phyloP scores from a whole-genome alignment of 1,140 invertebrate species.

The Atta colombica region DNA sequence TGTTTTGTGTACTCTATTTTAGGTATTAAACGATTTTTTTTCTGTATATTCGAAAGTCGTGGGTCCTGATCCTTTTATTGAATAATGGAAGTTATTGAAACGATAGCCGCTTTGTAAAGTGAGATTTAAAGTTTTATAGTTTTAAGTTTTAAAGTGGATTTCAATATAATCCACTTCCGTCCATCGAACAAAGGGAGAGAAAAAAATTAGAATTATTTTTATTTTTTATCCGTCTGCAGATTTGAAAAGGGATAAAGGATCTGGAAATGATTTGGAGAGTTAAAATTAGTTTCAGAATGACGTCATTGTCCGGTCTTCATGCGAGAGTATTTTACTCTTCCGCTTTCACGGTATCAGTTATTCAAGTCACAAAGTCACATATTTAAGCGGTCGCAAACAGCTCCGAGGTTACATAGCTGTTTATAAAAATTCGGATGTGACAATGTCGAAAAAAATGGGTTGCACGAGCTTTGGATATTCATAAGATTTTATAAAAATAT shows the following conservation, averaged over 20 bases:
- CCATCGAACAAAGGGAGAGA: background rate
- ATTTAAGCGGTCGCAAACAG: slow-evolving; percentile 58
- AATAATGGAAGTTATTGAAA: slow-evolving; percentile 1
- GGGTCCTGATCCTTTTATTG: background rate
- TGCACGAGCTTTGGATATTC: slow-evolving; percentile 6
- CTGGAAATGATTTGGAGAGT: background rate
- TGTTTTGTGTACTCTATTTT: too few relatives aligned
- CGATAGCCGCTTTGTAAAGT: background rate
- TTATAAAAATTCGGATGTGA: slow-evolving; percentile 46
- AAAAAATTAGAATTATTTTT: slow-evolving; percentile 16
- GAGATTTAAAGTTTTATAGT: slow-evolving; percentile 28
- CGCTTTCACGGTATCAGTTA: slow-evolving; percentile 40
- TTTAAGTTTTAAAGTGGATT: slow-evolving; percentile 45
- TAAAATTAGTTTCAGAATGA: slow-evolving; percentile 62
- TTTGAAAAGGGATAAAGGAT: background rate
- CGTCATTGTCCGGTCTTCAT: background rate
- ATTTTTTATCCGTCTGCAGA: slow-evolving; percentile 52
- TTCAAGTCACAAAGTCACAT: slow-evolving; percentile 53
- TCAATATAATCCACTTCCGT: slow-evolving; percentile 30
- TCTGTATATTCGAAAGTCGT: background rate
- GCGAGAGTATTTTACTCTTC: slow-evolving; percentile 39
- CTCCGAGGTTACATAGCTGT: slow-evolving; percentile 10
- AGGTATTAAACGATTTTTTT: background rate
- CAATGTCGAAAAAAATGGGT: slow-evolving; percentile 22
- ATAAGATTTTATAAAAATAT: slow-evolving; percentile 36